Conservation (phyloP, 1,140 invertebrate genomes). For the Pygmarrhopalites habei region DNA sequence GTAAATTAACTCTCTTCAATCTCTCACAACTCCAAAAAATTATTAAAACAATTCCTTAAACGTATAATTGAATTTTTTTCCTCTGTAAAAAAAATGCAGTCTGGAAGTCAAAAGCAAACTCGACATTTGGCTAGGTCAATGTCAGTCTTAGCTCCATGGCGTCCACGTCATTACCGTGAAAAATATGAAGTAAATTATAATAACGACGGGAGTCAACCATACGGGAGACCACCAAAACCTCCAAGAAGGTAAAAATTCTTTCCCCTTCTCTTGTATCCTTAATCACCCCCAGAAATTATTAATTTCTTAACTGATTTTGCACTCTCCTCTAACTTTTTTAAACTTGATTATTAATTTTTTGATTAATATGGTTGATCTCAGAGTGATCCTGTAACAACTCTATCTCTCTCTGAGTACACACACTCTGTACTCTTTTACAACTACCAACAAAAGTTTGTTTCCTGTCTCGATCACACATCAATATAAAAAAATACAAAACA, state of each 20-base stretch:
- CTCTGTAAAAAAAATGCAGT: conserved; percentile 36
- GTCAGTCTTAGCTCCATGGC: conserved; percentile 74
- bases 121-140: conserved; percentile 71
- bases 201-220: conserved; percentile 24
- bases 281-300: too few relatives aligned
- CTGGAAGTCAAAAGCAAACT: conserved; percentile 55
- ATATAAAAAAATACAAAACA: too few relatives aligned
- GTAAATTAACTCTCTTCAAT: too few relatives aligned
- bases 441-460: background rate
- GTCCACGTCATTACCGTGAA: conserved; percentile 62
- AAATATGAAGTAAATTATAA: conserved; percentile 70
- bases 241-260: conserved; percentile 30
- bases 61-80: conserved; percentile 24
- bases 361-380: background rate
- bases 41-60: conserved; percentile 46
- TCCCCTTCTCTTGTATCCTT: too few relatives aligned
- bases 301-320: too few relatives aligned
- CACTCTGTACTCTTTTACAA: background rate
- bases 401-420: conserved; percentile 1
- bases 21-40: too few relatives aligned
- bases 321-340: too few relatives aligned
- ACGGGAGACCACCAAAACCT: conserved; percentile 30
- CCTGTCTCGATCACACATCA: too few relatives aligned
- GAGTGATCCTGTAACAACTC: conserved; percentile 8
- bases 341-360: too few relatives aligned